Base-by-base conservation (phyloP, 2,113 vertebrate species). In the Syrmaticus mikado region DNA sequence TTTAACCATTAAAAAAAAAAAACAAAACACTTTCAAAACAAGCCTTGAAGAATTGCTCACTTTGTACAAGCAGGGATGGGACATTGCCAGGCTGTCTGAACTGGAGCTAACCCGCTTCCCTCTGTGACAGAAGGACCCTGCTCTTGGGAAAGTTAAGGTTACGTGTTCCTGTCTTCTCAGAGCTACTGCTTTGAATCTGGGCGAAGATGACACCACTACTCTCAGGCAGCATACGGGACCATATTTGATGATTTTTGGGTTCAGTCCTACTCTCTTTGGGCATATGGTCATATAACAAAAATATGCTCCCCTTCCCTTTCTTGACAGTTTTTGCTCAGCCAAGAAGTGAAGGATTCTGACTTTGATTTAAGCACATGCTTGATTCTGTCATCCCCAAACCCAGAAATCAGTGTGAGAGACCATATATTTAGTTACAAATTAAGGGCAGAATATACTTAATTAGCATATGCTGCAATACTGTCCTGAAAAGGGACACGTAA, bases 41-140 rank as follows among this genome's bases (percentile, higher is more conserved):
- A 86, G 61, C 43, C 57, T 72, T 91, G 73, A 93, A 83, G 61
- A 85, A 95, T 85, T 83, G 40, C 65, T 94, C 72, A 72, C 82
- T 93, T 83, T 21, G 48, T 64, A 32, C 52, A 75, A 67, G 55
- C 6, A 70, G 61, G 81, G 50, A 93, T n/a, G 65, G 43, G 58
- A 78, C 71, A 89, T 87, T 89, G 32, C 82, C 3, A 14, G 82
- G 72, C 87, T 91, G 82, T 77, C 90, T 94, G 92, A 96, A 95
- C 92, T 76, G 79, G 93, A 95, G 96, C 96, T 90, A 97, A 97
- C 89, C 95, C 83, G 61, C 80, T 86, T 73, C 52, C 38, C 73
- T 67, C 41, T 92, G 64, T 84, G 87, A 93, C 91, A 52, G 80
- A 82, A 96, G 76, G 89, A 87, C 28, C 38, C 87, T 66, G 72